These are phyloP conservation scores for Kuschelorhynchus macadamiae DNA, from an alignment of 2,888 invertebrate species.

Conservation along the genomic window DNA sequence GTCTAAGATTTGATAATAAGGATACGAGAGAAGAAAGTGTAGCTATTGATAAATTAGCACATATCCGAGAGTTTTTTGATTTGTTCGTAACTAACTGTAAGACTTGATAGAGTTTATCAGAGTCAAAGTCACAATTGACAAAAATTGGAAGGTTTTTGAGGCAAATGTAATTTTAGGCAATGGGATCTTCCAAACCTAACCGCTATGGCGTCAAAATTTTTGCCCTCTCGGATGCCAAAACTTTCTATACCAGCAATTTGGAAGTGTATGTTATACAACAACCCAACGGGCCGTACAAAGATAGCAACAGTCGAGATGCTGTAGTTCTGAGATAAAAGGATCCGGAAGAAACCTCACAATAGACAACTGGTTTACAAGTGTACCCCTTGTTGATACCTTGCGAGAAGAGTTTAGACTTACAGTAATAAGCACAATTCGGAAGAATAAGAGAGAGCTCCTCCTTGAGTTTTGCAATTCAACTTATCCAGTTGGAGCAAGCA, in stretches of 20 bases:
- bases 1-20: no score
- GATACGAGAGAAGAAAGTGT: no score
- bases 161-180: no score
- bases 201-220: conserved; percentile 3
- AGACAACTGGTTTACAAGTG: conserved; percentile 46
- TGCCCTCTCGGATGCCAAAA: background rate
- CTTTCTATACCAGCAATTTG: conserved; percentile 22
- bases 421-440: conserved; percentile 38
- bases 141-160: background rate
- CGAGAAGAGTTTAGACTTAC: conserved; percentile 36
- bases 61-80: no score
- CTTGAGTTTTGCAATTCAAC: conserved; percentile 27
- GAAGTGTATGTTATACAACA: conserved; percentile 40
- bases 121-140: no score
- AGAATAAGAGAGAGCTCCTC: conserved; percentile 40
- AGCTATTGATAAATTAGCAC: no score
- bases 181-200: background rate
- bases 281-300: conserved; percentile 37
- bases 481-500: conserved; percentile 25
- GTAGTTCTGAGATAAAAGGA: conserved; percentile 35
- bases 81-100: no score
- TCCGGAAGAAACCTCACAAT: conserved; percentile 42
- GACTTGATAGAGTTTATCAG: no score
- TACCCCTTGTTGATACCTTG: conserved; percentile 20
- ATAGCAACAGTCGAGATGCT: conserved; percentile 19